Evolutionary conservation across 1,140 invertebrate genomes (phyloP), one percentile per base, ranked within the genome.

Genomic region (Gryon sp.): DNA sequence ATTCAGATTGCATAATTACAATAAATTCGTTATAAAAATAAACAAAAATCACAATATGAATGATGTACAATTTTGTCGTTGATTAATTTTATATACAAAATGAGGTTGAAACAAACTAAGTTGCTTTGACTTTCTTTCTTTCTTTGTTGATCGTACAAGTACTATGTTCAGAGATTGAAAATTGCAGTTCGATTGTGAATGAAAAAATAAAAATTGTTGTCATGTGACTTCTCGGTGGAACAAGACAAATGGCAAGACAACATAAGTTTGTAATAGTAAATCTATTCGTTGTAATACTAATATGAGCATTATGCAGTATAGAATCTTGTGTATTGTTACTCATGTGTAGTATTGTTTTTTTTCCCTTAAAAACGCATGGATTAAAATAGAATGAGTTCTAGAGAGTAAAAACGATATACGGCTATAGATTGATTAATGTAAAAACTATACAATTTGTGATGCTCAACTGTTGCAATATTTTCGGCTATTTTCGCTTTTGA

Each of bases 211-310:
- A 28, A 72, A 36, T 46, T 52, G 45, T 62, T 28, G 55, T 62
- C 36, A 53, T 69, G 20, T 38, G 30, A 36, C 46, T 24, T 65
- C 41, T 72, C 46, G 45, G 15, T 66, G 28, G 11, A 66, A 70
- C 46, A 30, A 74, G 32, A 62, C 34, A 24, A 75, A 75, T 66
- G 65, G 65, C 78, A 80, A 78, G 62, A 78, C 73, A 77, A 80
- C 68, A 66, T 77, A 80, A 76, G 68, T 81, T n/a, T 72, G 55
- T 76, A 77, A 84, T 79, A 75, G 80, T 84, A 85, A 76, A 79
- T 84, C 82, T 87, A 85, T 87, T 87, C 84, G 85, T 87, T 87
- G 85, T 85, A 86, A 86, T 85, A 87, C 85, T 87, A 86, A 80
- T 84, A 86, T 87, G 85, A 87, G 85, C 84, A 86, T 87, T 86